Evolutionary conservation across 2,888 invertebrate species (phyloP).

Genomic region (Drosophila meridiana): DNA sequence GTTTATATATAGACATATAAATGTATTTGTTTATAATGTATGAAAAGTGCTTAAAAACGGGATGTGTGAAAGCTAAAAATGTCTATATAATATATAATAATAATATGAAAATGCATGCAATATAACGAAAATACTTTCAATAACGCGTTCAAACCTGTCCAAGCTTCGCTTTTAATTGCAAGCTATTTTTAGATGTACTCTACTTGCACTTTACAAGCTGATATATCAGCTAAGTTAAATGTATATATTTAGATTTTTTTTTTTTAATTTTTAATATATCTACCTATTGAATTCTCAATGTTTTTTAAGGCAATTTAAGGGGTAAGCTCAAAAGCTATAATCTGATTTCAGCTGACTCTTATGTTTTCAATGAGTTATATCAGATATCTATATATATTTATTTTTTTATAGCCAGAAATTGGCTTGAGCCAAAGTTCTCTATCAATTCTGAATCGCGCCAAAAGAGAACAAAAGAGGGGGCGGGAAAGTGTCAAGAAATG

Average conservation of each 20-base stretch:
- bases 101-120: neutral
- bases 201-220: neutral
- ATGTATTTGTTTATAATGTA: neutral
- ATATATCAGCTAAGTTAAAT: neutral
- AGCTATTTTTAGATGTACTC: neutral
- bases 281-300: neutral
- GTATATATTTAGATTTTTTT: neutral
- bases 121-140: neutral
- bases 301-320: neutral
- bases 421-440: neutral
- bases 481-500: constrained; percentile 12
- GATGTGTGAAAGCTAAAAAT: neutral
- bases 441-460: neutral
- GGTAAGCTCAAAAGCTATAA: neutral
- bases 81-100: neutral
- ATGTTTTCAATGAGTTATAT: neutral
- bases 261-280: neutral
- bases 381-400: neutral
- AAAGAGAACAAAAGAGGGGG: neutral
- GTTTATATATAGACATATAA: neutral
- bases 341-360: neutral
- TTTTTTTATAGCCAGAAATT: neutral
- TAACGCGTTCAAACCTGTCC: neutral
- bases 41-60: neutral
- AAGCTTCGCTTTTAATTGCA: neutral